A percentile compares a stretch with the other conserved stretches of the same genome.
phyloP scores from a whole-genome alignment of 1,140 invertebrate genomes.

The Euschistus heros region DNA sequence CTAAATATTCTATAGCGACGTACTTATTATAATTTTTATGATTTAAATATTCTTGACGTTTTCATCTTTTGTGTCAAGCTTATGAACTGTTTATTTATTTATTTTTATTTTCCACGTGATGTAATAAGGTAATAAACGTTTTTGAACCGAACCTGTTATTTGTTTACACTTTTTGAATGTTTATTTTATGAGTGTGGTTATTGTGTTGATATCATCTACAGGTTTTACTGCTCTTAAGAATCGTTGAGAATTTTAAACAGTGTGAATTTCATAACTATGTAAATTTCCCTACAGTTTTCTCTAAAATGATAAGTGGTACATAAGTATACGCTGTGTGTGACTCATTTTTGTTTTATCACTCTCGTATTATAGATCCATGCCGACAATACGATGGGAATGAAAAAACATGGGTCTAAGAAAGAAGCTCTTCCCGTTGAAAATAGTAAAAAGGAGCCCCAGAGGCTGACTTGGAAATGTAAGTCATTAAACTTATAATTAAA shows the following conservation, averaged over 20 bases:
- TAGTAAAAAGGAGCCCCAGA: constrained; percentile 22
- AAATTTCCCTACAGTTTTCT: too few species aligned
- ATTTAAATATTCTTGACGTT: too few species aligned
- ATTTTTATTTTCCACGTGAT: background rate
- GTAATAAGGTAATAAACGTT: background rate
- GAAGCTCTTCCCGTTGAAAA: constrained; percentile 27
- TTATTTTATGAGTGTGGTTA: background rate
- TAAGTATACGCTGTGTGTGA: too few species aligned
- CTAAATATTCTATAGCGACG: too few species aligned
- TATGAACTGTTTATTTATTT: too few species aligned
- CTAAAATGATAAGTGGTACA: too few species aligned
- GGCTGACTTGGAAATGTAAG: constrained; percentile 30
- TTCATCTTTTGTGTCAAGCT: too few species aligned
- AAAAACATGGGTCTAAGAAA: constrained; percentile 18
- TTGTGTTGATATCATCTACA: too few species aligned
- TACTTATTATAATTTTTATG: too few species aligned
- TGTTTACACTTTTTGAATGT: background rate
- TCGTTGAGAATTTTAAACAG: too few species aligned
- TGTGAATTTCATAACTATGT: too few species aligned
- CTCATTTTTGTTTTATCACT: background rate
- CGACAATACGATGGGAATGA: constrained; percentile 19
- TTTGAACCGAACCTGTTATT: background rate
- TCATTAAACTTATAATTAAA: constrained; percentile 13
- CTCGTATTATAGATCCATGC: constrained; percentile 4
- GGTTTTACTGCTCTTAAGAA: too few species aligned